phyloP scores from a whole-genome alignment of 2,888 invertebrate species.

The Pseudoips prasinana region DNA sequence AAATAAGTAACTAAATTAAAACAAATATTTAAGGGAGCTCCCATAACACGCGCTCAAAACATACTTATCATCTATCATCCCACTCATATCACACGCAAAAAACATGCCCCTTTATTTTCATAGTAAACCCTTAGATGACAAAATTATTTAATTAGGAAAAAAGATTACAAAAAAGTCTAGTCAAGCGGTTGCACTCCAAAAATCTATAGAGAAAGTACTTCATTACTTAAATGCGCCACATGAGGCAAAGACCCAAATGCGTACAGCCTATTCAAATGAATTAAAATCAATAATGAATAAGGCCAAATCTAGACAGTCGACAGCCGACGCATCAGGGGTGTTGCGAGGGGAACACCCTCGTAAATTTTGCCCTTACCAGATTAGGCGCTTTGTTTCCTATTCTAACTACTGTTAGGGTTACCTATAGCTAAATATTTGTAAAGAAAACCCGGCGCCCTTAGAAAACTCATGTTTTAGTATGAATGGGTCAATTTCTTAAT shows the following conservation, averaged over 20 bases:
- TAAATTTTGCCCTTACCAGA: conserved; percentile 42
- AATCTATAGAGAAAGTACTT: conserved; percentile 4
- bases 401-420: conserved; percentile 29
- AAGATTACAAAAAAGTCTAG: no score
- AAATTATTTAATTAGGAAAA: no score
- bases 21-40: no score
- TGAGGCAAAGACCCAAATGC: conserved; percentile 12
- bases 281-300: conserved; percentile 50
- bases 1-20: no score
- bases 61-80: no score
- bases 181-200: no score
- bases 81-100: no score
- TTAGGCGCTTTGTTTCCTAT: conserved; percentile 49
- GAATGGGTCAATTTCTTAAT: no score
- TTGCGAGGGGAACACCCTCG: conserved; percentile 33
- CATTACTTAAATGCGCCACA: conserved; percentile 2
- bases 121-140: no score
- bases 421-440: conserved; percentile 22
- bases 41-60: no score
- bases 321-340: conserved; percentile 20
- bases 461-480: no score
- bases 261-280: conserved; percentile 31
- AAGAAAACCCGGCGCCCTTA: conserved; percentile 6
- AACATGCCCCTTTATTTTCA: no score
- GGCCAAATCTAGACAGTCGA: conserved; percentile 25